phyloP scores from a whole-genome alignment of 2,797 vertebrate species.

The Borostomias antarcticus region DNA sequence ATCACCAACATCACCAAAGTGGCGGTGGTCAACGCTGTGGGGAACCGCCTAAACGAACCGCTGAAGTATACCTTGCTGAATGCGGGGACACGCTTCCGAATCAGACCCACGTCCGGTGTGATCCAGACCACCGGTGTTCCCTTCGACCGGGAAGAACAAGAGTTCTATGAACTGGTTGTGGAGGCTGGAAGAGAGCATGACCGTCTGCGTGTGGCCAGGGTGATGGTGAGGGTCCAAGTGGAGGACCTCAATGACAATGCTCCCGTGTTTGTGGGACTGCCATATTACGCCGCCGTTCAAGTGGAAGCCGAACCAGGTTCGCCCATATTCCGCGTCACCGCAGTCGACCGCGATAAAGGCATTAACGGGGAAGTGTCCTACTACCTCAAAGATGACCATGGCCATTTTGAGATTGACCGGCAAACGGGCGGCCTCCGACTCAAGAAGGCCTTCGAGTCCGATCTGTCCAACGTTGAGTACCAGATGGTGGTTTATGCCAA shows the following conservation, averaged over 20 bases:
- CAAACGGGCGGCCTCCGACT: constrained; percentile 85
- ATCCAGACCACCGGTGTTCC: constrained; percentile 92
- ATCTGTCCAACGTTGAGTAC: constrained; percentile 95
- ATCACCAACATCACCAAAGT: constrained; percentile 89
- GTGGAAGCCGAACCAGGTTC: constrained; percentile 91
- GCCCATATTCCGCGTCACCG: constrained; percentile 87
- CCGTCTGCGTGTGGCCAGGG: constrained; percentile 88
- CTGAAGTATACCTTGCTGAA: constrained; percentile 92
- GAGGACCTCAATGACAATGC: constrained; percentile 95
- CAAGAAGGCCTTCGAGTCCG: constrained; percentile 90
- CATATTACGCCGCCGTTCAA: constrained; percentile 96
- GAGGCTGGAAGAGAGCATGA: constrained; percentile 92
- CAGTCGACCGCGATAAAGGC: constrained; percentile 91
- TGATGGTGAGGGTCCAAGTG: constrained; percentile 88
- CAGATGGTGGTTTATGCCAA: constrained; percentile 86
- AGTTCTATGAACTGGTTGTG: constrained; percentile 92
- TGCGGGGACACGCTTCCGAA: constrained; percentile 88
- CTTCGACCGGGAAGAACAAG: constrained; percentile 93
- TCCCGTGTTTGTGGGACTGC: constrained; percentile 92
- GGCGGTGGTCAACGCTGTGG: constrained; percentile 92
- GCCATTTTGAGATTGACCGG: constrained; percentile 93
- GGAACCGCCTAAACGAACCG: constrained; percentile 93
- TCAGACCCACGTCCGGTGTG: constrained; percentile 92
- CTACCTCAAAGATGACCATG: constrained; percentile 87
- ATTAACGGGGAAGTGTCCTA: constrained; percentile 93